Evolutionary conservation across 2,888 invertebrate genomes (phyloP).

Genomic region (Drosophila vallismaia): DNA sequence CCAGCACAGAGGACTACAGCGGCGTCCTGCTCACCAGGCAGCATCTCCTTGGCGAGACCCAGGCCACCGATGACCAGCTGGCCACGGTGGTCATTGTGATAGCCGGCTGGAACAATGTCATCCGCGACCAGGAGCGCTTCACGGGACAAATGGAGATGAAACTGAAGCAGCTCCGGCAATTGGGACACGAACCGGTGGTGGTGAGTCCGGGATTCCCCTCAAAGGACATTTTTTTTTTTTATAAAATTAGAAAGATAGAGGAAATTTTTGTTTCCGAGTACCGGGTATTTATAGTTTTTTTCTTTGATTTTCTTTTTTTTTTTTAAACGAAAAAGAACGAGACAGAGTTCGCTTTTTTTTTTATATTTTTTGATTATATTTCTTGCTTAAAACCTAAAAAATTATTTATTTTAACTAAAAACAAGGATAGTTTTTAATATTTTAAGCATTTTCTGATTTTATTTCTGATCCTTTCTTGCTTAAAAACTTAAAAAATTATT

Average conservation of each 20-base stretch:
- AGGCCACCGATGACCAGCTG: conserved; percentile 54
- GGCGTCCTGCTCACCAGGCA: conserved; percentile 81
- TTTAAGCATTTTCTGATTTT: not conserved
- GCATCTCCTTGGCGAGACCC: conserved; percentile 63
- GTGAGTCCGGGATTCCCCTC: conserved; percentile 84
- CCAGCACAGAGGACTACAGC: conserved; percentile 85
- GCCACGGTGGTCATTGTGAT: conserved; percentile 86
- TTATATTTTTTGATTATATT: not conserved
- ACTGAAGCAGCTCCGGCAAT: conserved; percentile 86
- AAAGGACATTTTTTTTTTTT: no score
- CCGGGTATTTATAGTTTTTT: not conserved
- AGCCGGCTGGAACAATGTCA: conserved; percentile 87
- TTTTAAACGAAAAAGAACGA: not conserved
- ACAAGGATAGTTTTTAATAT: not conserved
- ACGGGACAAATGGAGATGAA: conserved; percentile 87
- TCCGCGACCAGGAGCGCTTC: conserved; percentile 84
- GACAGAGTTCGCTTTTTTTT: not conserved
- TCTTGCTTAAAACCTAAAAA: not conserved
- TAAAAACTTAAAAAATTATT: not conserved
- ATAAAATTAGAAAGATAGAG: no score
- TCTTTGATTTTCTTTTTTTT: not conserved
- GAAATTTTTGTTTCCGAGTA: not conserved
- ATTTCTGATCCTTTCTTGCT: not conserved
- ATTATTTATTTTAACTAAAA: not conserved
- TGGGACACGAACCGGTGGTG: conserved; percentile 86